Conservation (phyloP, 1,140 invertebrate genomes). For the Asobara japonica region DNA sequence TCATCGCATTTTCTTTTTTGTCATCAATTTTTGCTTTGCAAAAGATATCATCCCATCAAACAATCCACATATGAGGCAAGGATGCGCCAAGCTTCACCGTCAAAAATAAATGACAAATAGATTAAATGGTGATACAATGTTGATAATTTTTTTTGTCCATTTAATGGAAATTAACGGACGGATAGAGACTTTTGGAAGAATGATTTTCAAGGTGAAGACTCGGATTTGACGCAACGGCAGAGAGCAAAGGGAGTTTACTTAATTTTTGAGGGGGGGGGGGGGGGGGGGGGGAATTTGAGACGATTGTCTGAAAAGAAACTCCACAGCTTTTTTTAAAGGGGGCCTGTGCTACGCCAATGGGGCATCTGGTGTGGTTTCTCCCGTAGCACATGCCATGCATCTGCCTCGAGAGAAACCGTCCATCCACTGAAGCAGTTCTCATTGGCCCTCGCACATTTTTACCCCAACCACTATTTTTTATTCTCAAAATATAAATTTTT, state of each 20-base stretch:
- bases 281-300: background rate
- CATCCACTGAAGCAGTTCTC: background rate
- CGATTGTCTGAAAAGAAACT: background rate
- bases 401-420: slow-evolving; percentile 46
- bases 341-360: slow-evolving; percentile 60
- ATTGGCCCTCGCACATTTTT: background rate
- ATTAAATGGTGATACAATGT: background rate
- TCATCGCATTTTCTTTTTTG: too few relatives aligned
- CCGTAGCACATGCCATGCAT: slow-evolving; percentile 64
- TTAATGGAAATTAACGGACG: too few relatives aligned
- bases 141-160: background rate
- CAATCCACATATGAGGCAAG: too few relatives aligned
- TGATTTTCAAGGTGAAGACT: background rate
- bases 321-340: background rate
- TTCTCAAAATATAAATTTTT: background rate
- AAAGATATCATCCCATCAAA: too few relatives aligned
- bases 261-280: background rate
- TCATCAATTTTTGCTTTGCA: too few relatives aligned
- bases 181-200: too few relatives aligned
- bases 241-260: too few relatives aligned
- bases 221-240: too few relatives aligned
- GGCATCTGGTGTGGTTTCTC: slow-evolving; percentile 60
- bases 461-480: background rate
- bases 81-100: too few relatives aligned
- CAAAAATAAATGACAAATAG: background rate